phyloP scores from a whole-genome alignment of 2,888 invertebrate species.

The Cantharis nigra region DNA sequence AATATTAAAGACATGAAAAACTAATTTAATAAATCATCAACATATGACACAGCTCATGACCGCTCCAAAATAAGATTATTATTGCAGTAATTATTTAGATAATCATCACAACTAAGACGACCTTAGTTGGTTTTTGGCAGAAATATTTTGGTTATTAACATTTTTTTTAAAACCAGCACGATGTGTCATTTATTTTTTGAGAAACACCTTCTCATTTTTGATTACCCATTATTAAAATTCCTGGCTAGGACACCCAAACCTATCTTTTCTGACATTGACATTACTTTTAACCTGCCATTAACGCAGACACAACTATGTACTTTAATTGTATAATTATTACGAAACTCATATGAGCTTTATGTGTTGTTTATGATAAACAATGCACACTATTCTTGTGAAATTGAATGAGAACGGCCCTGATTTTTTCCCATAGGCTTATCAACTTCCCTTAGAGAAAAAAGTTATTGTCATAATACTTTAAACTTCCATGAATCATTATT shows the following conservation, averaged over 20 bases:
- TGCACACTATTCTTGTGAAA: slow-evolving; percentile 22
- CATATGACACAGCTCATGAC: background rate
- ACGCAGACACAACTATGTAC: slow-evolving; percentile 4
- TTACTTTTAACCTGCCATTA: slow-evolving; percentile 21
- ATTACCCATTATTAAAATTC: background rate
- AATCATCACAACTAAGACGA: background rate
- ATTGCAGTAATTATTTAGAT: background rate
- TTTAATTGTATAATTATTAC: slow-evolving; percentile 19
- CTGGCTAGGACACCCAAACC: background rate
- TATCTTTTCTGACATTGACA: slow-evolving; percentile 28
- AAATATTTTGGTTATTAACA: background rate
- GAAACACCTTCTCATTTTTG: slow-evolving; percentile 2
- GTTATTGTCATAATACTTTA: background rate
- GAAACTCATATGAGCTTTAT: slow-evolving; percentile 15
- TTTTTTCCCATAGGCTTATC: slow-evolving; percentile 21
- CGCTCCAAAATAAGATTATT: background rate
- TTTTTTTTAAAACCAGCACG: background rate
- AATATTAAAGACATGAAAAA: background rate
- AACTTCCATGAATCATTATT: background rate
- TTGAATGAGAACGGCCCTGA: slow-evolving; percentile 30
- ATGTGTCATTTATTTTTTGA: background rate
- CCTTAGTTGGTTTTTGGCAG: background rate
- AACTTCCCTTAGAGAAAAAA: slow-evolving; percentile 13
- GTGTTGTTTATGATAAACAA: slow-evolving; percentile 16
- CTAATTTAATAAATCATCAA: background rate